A percentile compares a stretch with the other conserved stretches of the same genome.
Conservation (phyloP, 2,888 invertebrate genomes). For the Tipula unca region DNA sequence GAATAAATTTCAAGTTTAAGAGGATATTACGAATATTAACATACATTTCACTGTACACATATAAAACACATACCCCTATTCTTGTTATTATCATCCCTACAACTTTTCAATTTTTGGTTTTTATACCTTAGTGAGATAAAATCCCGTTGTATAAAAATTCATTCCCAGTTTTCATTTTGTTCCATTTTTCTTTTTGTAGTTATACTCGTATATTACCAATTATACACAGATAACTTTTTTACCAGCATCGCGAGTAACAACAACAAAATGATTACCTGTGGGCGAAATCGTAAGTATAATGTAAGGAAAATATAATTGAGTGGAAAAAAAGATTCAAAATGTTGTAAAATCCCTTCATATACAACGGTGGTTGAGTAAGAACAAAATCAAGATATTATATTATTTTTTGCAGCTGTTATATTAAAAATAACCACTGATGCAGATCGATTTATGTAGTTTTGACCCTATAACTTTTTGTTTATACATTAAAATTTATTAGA, state of each 20-base stretch:
- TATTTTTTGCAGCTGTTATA: background rate
- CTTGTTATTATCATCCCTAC: background rate
- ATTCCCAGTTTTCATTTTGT: background rate
- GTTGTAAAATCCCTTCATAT: background rate
- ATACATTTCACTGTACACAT: background rate
- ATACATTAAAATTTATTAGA: background rate
- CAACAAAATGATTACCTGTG: background rate
- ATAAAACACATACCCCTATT: background rate
- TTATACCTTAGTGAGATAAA: background rate
- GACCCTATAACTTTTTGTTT: background rate
- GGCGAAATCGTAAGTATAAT: background rate
- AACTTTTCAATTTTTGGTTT: background rate
- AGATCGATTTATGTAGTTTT: background rate
- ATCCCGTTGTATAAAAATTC: background rate
- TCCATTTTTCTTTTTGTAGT: background rate
- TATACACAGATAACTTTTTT: background rate
- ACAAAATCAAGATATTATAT: background rate
- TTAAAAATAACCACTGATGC: background rate
- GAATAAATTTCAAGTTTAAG: too few relatives aligned
- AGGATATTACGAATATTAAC: background rate
- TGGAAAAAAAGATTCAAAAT: background rate
- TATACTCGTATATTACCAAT: background rate
- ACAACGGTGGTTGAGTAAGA: background rate
- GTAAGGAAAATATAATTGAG: constrained; percentile 8
- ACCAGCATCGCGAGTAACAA: background rate